Conservation (phyloP, 92 coral and sea anemone species). For the Zoanthus sociatus region DNA sequence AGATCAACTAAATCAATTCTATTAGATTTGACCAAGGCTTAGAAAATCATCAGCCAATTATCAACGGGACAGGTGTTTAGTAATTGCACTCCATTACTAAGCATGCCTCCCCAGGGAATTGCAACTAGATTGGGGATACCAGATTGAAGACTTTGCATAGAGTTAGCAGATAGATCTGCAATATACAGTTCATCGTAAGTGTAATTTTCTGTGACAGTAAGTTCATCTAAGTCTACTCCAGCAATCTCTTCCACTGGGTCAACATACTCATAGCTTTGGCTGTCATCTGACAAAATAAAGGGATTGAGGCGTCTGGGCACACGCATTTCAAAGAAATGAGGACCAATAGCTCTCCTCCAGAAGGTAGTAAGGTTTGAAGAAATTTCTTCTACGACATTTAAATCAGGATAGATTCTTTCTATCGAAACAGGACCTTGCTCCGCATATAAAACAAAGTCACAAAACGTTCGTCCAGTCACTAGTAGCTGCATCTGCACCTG, state of each 20-base stretch:
- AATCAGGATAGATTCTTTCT: slow-evolving; percentile 23
- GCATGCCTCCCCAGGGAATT: slow-evolving; percentile 63
- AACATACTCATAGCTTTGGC: slow-evolving; percentile 7
- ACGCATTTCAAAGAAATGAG: slow-evolving; percentile 63
- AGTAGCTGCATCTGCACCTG: slow-evolving; percentile 59
- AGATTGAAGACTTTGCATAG: background rate
- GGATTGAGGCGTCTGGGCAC: slow-evolving; percentile 60
- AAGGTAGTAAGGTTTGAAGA: slow-evolving; percentile 32
- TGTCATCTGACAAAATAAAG: slow-evolving; percentile 30
- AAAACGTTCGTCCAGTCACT: slow-evolving; percentile 57
- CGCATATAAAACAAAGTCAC: slow-evolving; percentile 45
- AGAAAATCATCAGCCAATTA: slow-evolving; percentile 69
- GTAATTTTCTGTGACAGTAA: slow-evolving; percentile 16
- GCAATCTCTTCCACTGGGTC: slow-evolving; percentile 34
- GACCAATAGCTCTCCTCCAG: slow-evolving; percentile 60
- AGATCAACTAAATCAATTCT: slow-evolving; percentile 46
- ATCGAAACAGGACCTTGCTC: no score
- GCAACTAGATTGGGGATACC: slow-evolving; percentile 23
- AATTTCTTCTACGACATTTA: slow-evolving; percentile 52
- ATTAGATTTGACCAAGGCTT: slow-evolving; percentile 48
- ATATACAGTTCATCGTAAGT: slow-evolving; percentile 29
- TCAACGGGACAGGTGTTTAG: slow-evolving; percentile 64
- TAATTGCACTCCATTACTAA: slow-evolving; percentile 43
- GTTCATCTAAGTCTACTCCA: slow-evolving; percentile 40
- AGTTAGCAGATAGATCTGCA: slow-evolving; percentile 20